Percentiles rank a stretch among this genome's conserved stretches.
Evolutionary conservation across 2,888 invertebrate genomes (phyloP).

Genomic region (Hofmannophila pseudospretella): DNA sequence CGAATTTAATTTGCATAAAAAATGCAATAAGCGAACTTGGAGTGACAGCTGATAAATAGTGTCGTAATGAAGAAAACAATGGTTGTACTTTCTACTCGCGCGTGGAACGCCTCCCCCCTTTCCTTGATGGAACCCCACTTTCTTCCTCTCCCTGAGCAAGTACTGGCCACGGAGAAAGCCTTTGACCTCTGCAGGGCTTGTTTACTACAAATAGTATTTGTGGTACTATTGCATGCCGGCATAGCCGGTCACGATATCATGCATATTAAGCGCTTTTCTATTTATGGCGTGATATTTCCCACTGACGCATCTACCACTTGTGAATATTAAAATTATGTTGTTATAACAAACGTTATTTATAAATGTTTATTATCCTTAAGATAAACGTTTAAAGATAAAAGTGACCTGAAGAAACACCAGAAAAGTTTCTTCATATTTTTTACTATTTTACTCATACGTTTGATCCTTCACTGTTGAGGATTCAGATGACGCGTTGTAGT

Average conservation of each 20-base stretch:
- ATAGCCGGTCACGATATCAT: constrained; percentile 15
- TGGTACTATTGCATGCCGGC: constrained; percentile 41
- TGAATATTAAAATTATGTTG: neutral
- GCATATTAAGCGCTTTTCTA: constrained; percentile 14
- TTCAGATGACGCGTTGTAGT: too few species aligned
- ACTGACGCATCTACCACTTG: neutral
- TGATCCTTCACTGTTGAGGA: too few species aligned
- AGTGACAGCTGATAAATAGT: constrained; percentile 63
- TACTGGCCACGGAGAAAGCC: constrained; percentile 65
- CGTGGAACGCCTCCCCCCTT: constrained; percentile 36
- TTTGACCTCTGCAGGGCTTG: constrained; percentile 65
- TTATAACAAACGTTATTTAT: too few species aligned
- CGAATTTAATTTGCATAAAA: constrained; percentile 50
- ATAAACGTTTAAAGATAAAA: too few species aligned
- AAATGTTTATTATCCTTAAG: too few species aligned
- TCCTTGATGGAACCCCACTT: constrained; percentile 21
- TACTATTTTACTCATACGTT: too few species aligned
- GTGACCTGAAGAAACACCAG: too few species aligned
- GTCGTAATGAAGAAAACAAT: constrained; percentile 72
- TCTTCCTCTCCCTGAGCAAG: constrained; percentile 13
- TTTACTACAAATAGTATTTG: constrained; percentile 44
- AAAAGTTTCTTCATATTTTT: too few species aligned
- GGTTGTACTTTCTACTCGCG: constrained; percentile 63
- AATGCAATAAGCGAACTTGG: constrained; percentile 49
- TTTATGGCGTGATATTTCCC: constrained; percentile 12